These are phyloP conservation scores for Bujurquina vittata DNA, from an alignment of 2,113 vertebrate genomes.

Conservation along the genomic window DNA sequence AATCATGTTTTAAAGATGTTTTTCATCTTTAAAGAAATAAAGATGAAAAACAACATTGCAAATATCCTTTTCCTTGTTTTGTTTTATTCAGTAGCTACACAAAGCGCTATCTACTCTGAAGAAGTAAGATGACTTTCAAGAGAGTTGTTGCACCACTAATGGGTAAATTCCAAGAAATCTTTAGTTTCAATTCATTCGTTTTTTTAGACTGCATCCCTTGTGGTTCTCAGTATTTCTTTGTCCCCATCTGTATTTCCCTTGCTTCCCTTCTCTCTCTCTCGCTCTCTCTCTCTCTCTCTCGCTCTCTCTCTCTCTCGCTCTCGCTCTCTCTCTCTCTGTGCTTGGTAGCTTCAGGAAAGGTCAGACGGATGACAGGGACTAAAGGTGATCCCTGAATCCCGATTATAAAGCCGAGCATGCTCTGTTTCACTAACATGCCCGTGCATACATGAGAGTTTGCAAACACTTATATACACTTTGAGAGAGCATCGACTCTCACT, in stretches of 20 bases:
- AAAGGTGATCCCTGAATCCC: conserved; percentile 61
- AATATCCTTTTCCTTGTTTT: neutral
- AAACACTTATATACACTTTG: neutral
- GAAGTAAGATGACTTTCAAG: neutral
- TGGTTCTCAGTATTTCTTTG: neutral
- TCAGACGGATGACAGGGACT: conserved; percentile 67
- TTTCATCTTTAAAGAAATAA: neutral
- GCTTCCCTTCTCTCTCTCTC: conserved; percentile 3
- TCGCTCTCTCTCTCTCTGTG: neutral
- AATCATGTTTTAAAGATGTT: neutral
- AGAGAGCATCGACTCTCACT: neutral
- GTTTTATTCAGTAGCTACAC: neutral
- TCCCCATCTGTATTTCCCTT: conserved; percentile 28
- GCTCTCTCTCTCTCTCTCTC: neutral
- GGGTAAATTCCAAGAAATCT: neutral
- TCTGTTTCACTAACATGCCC: neutral
- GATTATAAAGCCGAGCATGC: conserved; percentile 46
- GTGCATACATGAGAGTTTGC: neutral
- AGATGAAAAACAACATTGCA: neutral
- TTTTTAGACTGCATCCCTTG: neutral
- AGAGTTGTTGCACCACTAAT: neutral
- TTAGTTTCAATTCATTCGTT: neutral
- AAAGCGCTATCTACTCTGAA: neutral
- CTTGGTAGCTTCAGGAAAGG: conserved; percentile 42
- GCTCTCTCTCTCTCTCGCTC: conserved; percentile 5